Conservation (phyloP, 2,888 invertebrate species). For the Alsophila aescularia region DNA sequence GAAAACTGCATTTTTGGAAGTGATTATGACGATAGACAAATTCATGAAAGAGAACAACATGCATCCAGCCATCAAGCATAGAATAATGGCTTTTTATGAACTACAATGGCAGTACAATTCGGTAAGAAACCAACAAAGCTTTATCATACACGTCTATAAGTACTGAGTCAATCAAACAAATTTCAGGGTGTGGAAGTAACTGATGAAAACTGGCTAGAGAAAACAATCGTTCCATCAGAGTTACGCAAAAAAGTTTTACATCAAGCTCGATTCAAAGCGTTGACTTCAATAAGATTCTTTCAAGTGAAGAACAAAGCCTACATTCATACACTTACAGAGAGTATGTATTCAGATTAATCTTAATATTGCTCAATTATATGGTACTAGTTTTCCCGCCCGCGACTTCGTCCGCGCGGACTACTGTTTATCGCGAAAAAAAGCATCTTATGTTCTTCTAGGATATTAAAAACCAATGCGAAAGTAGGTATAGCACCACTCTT, state of each 20-base stretch:
- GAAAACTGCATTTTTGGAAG: slow-evolving; percentile 77
- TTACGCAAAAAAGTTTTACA: slow-evolving; percentile 76
- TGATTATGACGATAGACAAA: slow-evolving; percentile 75
- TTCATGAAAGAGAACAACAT: slow-evolving; percentile 80
- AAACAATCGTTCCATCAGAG: slow-evolving; percentile 70
- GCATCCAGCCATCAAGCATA: slow-evolving; percentile 69
- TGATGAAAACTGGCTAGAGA: slow-evolving; percentile 74
- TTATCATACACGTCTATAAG: too few relatives aligned
- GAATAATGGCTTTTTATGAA: slow-evolving; percentile 80
- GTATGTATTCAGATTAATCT: slow-evolving; percentile 46
- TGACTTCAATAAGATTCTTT: slow-evolving; percentile 76
- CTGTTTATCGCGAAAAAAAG: too few relatives aligned
- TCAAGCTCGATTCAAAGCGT: slow-evolving; percentile 76
- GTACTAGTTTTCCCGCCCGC: too few relatives aligned
- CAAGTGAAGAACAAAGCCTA: slow-evolving; percentile 79
- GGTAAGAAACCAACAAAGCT: slow-evolving; percentile 55
- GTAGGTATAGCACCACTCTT: too few relatives aligned
- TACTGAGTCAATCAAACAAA: too few relatives aligned
- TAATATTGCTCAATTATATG: background rate
- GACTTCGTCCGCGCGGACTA: too few relatives aligned
- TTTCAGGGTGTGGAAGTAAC: slow-evolving; percentile 74
- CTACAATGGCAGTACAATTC: slow-evolving; percentile 82
- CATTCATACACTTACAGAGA: slow-evolving; percentile 76
- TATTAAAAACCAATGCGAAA: too few relatives aligned
- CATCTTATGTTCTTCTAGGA: too few relatives aligned